Evolutionary conservation across 2,888 invertebrate genomes (phyloP), one percentile per base, ranked within the genome.

Genomic region (Cinara cedri): DNA sequence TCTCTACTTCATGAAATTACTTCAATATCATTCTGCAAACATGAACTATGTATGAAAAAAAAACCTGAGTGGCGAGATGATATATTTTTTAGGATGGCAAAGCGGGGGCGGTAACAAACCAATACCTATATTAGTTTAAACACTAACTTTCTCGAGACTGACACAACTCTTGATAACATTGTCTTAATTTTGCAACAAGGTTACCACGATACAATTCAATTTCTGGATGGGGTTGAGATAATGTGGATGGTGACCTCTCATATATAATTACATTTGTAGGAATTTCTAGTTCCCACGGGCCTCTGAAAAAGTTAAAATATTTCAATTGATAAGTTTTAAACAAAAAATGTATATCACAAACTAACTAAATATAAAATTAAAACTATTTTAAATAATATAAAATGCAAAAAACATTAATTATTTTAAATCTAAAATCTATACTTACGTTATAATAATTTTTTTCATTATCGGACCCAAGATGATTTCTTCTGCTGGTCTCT

Each of bases 271-370:
- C 94, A 89, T 97, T 97, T 55, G 96, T 96, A 70, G 92, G 91
- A 80, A 97, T 91, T 86, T 97, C 96, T 85, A 98, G 89, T 86
- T 98, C 97, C 97, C 97, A 98, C 8, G 96, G 96, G 3, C 96
- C 96, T 49, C 88, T 89, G 83, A 11, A 72, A 46, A 51, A 34
- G n/a, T 1, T 78, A 71, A 21, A 54, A 57, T 24, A 1, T 19
- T 19, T 19, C 10, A 10, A 19, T 54, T 19, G 13, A 49, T 13
- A 11, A 9, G 49, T 49, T 13, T 13, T 13, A 49, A 14, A 14
- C 16, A 49, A 49, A 55, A 57, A 57, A 24, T 57, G n/a, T n/a
- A n/a, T n/a, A n/a, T n/a, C n/a, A n/a, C n/a, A n/a, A n/a, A n/a
- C n/a, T n/a, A n/a, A n/a, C n/a, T n/a, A n/a, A n/a, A n/a, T n/a